A percentile compares a stretch with the other conserved stretches of the same genome.
Evolutionary conservation across 2,113 vertebrate genomes (phyloP).

Genomic region (Taxidea taxus): DNA sequence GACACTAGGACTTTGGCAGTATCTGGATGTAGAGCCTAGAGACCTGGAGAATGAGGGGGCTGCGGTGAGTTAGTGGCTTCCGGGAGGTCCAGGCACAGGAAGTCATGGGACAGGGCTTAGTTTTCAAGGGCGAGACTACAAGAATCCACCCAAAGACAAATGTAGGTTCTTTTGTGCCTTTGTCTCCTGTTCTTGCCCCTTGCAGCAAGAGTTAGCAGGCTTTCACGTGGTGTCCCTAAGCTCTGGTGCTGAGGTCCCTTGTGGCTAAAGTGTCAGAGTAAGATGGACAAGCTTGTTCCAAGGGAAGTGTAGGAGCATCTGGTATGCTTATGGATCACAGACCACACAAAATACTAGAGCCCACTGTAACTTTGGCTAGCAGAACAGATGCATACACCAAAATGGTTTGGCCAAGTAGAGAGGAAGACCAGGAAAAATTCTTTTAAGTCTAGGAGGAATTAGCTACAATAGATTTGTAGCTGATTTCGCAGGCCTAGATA

Average conservation of each 20-base stretch:
- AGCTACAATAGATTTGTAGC: background rate
- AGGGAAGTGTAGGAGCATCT: background rate
- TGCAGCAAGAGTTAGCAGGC: background rate
- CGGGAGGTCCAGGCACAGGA: background rate
- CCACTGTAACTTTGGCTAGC: background rate
- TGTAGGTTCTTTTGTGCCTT: background rate
- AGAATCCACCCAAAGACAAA: background rate
- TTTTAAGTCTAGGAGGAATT: background rate
- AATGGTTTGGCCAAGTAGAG: background rate
- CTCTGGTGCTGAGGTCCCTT: background rate
- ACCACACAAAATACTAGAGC: background rate
- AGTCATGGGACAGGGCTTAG: background rate
- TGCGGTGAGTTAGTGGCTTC: background rate
- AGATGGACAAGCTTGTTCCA: background rate
- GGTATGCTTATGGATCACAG: background rate
- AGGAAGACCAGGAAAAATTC: background rate
- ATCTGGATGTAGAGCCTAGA: background rate
- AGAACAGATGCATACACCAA: background rate
- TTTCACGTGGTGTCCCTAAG: background rate
- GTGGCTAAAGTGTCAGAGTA: background rate
- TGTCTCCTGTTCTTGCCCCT: background rate
- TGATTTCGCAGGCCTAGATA: background rate
- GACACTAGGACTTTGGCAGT: background rate
- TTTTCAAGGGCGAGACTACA: background rate
- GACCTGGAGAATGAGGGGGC: background rate